Conservation (phyloP, 2,113 vertebrate species). For the Grammomys surdaster region DNA sequence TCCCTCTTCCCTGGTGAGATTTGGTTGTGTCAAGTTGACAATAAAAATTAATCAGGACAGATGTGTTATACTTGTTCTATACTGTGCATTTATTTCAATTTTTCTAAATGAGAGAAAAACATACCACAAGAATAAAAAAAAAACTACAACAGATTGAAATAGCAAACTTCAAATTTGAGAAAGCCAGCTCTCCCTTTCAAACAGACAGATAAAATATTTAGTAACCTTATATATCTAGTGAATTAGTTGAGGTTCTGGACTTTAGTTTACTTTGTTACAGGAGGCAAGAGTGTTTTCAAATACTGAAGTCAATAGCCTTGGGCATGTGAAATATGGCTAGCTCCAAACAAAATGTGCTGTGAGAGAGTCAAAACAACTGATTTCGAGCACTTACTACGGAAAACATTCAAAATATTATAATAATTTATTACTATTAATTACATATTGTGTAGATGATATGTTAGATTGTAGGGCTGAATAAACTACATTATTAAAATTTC, state of each 20-base stretch:
- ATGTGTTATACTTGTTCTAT: constrained; percentile 29
- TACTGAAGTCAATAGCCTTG: background rate
- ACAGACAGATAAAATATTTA: background rate
- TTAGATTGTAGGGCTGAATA: constrained; percentile 9
- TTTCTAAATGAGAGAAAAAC: background rate
- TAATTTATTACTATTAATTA: constrained; percentile 27
- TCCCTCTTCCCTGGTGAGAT: background rate
- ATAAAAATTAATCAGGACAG: background rate
- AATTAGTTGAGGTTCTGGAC: background rate
- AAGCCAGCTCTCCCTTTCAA: background rate
- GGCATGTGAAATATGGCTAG: background rate
- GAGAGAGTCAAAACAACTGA: background rate
- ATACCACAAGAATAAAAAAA: constrained; percentile 9
- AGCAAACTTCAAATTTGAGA: constrained; percentile 23
- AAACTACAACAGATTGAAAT: background rate
- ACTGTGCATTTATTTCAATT: constrained; percentile 40
- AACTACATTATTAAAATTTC: constrained; percentile 16
- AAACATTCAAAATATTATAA: background rate
- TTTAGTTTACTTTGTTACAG: background rate
- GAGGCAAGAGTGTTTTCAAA: background rate
- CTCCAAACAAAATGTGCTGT: background rate
- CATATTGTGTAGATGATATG: constrained; percentile 6
- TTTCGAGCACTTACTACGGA: background rate
- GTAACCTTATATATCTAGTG: background rate
- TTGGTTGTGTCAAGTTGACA: background rate